Conservation (phyloP, 2,797 vertebrate species). For the Acanthurus leucopareius region DNA sequence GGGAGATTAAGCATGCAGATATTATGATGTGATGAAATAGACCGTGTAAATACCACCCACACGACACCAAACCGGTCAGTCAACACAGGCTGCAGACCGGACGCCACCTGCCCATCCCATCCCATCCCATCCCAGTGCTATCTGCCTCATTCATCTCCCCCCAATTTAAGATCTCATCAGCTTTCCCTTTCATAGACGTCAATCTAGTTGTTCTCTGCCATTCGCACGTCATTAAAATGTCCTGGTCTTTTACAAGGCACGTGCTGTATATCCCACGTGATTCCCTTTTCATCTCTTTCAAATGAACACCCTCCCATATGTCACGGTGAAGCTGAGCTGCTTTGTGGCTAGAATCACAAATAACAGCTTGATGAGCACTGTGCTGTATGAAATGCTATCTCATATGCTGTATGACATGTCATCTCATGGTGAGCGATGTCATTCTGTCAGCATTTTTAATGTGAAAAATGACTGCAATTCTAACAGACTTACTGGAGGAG, state of each 20-base stretch:
- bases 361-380: constrained; percentile 30
- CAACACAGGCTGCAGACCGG: constrained; percentile 8
- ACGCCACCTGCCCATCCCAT: background rate
- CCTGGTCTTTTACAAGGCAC: background rate
- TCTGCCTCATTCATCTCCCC: constrained; percentile 37
- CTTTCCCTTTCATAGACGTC: constrained; percentile 12
- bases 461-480: background rate
- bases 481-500: background rate
- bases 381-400: constrained; percentile 20
- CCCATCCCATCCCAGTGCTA: background rate
- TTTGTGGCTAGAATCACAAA: constrained; percentile 21
- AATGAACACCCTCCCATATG: constrained; percentile 32
- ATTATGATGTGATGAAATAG: constrained; percentile 28
- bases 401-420: constrained; percentile 12
- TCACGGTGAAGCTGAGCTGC: background rate
- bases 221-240: constrained; percentile 41
- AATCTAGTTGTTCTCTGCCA: constrained; percentile 23
- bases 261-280: constrained; percentile 7
- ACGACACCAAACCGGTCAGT: constrained; percentile 14
- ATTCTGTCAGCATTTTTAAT: constrained; percentile 3
- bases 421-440: constrained; percentile 11
- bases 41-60: constrained; percentile 27
- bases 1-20: constrained; percentile 33
- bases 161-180: constrained; percentile 27
- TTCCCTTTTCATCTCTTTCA: constrained; percentile 29